These are phyloP conservation scores for Scortum barcoo DNA, from an alignment of 2,113 vertebrate species.

Conservation along the genomic window DNA sequence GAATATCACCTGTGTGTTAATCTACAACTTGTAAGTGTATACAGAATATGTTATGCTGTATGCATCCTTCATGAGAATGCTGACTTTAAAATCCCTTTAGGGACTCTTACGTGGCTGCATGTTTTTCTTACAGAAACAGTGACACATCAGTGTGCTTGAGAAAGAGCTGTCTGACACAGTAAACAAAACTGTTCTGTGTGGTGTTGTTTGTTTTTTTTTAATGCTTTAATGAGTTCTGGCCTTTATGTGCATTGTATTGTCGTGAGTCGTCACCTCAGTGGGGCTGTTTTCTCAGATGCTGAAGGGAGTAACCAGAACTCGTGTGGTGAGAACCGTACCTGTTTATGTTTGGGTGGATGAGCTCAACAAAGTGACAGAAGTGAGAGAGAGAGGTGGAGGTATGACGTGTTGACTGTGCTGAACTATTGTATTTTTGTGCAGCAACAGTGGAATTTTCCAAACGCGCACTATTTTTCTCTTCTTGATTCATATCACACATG, in stretches of 20 bases:
- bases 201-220: too few relatives aligned
- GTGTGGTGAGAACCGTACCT: not conserved
- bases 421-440: not conserved
- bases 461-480: not conserved
- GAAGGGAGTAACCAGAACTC: not conserved
- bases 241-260: not conserved
- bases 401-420: conserved; percentile 49
- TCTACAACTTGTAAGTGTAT: not conserved
- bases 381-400: not conserved
- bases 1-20: not conserved
- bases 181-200: not conserved
- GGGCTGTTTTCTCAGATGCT: not conserved
- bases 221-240: too few relatives aligned
- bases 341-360: conserved; percentile 23
- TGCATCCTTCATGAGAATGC: not conserved
- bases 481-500: conserved; percentile 16
- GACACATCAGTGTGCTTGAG: not conserved
- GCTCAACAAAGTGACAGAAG: not conserved
- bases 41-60: not conserved
- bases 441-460: conserved; percentile 26
- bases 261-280: not conserved
- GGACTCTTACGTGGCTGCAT: not conserved
- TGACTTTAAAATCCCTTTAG: not conserved
- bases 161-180: not conserved
- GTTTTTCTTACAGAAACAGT: not conserved